Conservation (phyloP, 2,888 invertebrate genomes). For the Drosophila mimica region DNA sequence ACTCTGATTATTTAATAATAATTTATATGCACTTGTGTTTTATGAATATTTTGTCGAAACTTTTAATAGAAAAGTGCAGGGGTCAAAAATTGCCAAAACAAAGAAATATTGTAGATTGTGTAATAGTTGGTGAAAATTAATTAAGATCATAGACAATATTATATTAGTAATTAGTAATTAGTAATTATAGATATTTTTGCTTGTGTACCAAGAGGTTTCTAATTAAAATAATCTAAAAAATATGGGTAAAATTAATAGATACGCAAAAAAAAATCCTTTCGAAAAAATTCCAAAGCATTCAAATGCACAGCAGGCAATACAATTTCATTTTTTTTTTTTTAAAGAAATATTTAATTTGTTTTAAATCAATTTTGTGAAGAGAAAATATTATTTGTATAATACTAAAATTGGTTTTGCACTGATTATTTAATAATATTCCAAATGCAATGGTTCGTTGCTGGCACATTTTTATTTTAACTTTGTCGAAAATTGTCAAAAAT, state of each 20-base stretch:
- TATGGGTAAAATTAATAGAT: slow-evolving; percentile 50
- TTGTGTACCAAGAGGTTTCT: neutral
- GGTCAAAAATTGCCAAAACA: neutral
- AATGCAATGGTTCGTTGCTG: slow-evolving; percentile 19
- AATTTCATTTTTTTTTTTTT: neutral
- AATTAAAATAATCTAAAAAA: slow-evolving; percentile 1
- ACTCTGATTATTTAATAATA: neutral
- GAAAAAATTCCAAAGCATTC: slow-evolving; percentile 22
- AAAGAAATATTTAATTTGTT: neutral
- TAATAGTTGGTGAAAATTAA: neutral
- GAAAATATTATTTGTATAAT: neutral
- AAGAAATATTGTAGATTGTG: neutral
- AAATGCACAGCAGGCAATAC: neutral
- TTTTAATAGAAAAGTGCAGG: slow-evolving; percentile 27
- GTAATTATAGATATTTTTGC: too few relatives aligned
- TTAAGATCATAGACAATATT: neutral
- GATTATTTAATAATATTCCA: neutral
- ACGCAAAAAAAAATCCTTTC: slow-evolving; percentile 46
- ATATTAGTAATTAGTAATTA: too few relatives aligned
- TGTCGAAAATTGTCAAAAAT: slow-evolving; percentile 20
- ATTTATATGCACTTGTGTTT: slow-evolving; percentile 27
- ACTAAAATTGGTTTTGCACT: neutral
- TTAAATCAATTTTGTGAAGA: neutral
- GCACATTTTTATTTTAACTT: slow-evolving; percentile 22
- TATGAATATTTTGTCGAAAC: slow-evolving; percentile 19